Percentiles rank a stretch among this genome's conserved stretches.
These are phyloP conservation scores for Bungarus multicinctus DNA, from an alignment of 2,113 vertebrate genomes.

Conservation along the genomic window DNA sequence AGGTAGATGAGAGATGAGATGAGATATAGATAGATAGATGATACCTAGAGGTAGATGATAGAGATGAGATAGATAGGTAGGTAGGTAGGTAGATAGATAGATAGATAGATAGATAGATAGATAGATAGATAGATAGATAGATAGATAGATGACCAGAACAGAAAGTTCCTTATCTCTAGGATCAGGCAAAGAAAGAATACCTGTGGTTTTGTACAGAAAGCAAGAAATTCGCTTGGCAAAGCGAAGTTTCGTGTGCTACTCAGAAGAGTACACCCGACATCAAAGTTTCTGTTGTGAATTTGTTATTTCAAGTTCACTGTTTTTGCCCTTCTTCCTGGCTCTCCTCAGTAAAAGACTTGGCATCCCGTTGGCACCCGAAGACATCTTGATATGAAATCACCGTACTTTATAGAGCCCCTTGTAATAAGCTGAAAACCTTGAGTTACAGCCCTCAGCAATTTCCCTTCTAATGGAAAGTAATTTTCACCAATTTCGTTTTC, in stretches of 20 bases:
- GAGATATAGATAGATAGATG: too few species aligned
- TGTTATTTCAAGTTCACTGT: neutral
- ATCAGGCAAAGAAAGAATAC: neutral
- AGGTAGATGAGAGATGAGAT: too few species aligned
- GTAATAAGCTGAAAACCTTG: neutral
- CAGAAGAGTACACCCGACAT: neutral
- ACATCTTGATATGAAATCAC: neutral
- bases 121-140: too few species aligned
- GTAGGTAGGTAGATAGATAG: too few species aligned
- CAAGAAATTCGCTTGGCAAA: neutral
- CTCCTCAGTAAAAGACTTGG: neutral
- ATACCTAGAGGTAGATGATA: too few species aligned
- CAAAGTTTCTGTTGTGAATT: neutral
- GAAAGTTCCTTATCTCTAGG: neutral
- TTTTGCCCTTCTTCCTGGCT: neutral
- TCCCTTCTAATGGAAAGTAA: neutral
- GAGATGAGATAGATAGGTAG: too few species aligned
- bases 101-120: too few species aligned
- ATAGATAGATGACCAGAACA: neutral
- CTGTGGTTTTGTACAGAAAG: neutral
- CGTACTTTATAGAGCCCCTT: neutral
- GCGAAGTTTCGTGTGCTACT: neutral
- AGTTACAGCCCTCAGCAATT: neutral
- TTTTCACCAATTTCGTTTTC: neutral
- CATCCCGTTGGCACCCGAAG: neutral